A percentile compares a stretch with the other conserved stretches of the same genome.
Evolutionary conservation across 1,140 invertebrate species (phyloP).

Genomic region (Trichonephila clavipes): DNA sequence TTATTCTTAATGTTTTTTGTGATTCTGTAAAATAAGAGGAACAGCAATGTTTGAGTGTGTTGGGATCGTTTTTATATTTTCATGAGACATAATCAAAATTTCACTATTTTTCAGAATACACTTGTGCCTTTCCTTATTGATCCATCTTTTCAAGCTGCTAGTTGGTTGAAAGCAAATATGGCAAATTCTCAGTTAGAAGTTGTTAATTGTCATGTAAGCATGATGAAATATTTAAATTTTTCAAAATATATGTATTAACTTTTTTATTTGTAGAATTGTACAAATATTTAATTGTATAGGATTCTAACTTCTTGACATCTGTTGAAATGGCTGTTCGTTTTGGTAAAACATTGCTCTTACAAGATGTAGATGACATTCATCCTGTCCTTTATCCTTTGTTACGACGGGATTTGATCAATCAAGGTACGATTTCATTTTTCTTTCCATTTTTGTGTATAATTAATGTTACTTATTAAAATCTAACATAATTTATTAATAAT

Average conservation of each 20-base stretch:
- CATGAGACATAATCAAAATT: neutral
- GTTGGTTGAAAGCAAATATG: constrained; percentile 90
- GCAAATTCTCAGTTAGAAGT: constrained; percentile 86
- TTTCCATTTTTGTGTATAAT: too few species aligned
- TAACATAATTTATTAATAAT: too few species aligned
- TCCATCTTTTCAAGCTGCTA: constrained; percentile 90
- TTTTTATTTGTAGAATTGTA: neutral
- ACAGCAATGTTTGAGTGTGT: too few species aligned
- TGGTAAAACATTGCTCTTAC: constrained; percentile 94
- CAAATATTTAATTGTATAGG: constrained; percentile 79
- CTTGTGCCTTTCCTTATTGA: constrained; percentile 91
- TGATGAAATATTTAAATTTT: constrained; percentile 39
- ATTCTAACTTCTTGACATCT: constrained; percentile 89
- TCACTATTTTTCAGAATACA: constrained; percentile 80
- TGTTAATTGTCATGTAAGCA: constrained; percentile 86
- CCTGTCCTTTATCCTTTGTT: constrained; percentile 87
- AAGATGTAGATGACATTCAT: constrained; percentile 87
- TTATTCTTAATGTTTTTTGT: too few species aligned
- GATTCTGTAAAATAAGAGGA: too few species aligned
- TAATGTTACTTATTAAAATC: too few species aligned
- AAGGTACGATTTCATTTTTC: constrained; percentile 82
- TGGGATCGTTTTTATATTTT: too few species aligned
- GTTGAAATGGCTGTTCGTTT: constrained; percentile 95
- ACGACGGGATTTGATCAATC: constrained; percentile 85
- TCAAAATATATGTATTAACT: neutral